A percentile compares a stretch with the other conserved stretches of the same genome.
Conservation (phyloP, 1,140 invertebrate genomes). For the Pseudachorutes palmiensis region DNA sequence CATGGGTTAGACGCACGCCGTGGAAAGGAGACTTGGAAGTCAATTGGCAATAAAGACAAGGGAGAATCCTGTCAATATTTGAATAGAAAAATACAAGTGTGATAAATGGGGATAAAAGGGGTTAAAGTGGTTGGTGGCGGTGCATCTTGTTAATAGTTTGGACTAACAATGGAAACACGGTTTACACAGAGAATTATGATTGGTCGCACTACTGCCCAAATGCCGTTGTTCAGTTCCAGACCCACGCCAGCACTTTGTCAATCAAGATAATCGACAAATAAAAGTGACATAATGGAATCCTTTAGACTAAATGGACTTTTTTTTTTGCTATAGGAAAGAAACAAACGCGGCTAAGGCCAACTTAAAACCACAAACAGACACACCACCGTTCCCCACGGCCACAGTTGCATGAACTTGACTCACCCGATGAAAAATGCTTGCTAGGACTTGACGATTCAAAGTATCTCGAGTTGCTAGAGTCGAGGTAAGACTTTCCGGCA, state of each 20-base stretch:
- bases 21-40: too few species aligned
- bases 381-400: too few species aligned
- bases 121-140: not conserved
- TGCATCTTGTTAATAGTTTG: not conserved
- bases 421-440: slow-evolving; percentile 38
- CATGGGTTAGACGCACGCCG: not conserved
- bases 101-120: not conserved
- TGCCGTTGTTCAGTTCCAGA: too few species aligned
- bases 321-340: too few species aligned
- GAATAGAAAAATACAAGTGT: not conserved
- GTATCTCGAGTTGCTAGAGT: slow-evolving; percentile 34
- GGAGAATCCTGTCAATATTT: slow-evolving; percentile 5
- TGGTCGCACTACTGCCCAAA: too few species aligned
- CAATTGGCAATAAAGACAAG: too few species aligned
- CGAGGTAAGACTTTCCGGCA: slow-evolving; percentile 35
- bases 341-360: too few species aligned
- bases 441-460: slow-evolving; percentile 36
- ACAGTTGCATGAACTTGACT: slow-evolving; percentile 20
- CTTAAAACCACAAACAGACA: not conserved
- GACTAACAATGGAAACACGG: not conserved
- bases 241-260: too few species aligned
- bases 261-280: too few species aligned
- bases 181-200: too few species aligned
- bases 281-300: too few species aligned
- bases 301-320: too few species aligned